phyloP scores from a whole-genome alignment of 2,888 invertebrate species.

The Erebia ligea region DNA sequence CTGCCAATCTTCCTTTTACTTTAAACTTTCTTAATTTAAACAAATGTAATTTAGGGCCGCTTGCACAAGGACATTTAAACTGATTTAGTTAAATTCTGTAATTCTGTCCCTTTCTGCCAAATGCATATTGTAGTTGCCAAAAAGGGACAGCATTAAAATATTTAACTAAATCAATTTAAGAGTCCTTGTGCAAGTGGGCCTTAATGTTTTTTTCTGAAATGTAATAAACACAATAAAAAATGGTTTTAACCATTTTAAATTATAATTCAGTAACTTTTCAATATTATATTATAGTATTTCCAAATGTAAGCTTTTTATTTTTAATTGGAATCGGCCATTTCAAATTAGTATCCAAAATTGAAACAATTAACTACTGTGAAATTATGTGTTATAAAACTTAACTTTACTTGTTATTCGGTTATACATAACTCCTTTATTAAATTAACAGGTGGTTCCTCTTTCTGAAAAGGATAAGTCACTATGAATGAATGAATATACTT shows the following conservation, averaged over 20 bases:
- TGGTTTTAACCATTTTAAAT: neutral
- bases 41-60: neutral
- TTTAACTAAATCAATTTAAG: no score
- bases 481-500: no score
- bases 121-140: no score
- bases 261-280: neutral
- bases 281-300: neutral
- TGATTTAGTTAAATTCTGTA: no score
- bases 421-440: neutral
- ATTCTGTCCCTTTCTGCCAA: no score
- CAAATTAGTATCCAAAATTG: neutral
- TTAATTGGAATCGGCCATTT: neutral
- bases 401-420: neutral
- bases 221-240: neutral
- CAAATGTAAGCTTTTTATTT: neutral
- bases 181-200: no score
- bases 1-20: neutral
- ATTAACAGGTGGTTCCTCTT: neutral
- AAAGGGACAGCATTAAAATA: no score
- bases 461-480: no score
- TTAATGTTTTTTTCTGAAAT: neutral
- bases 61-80: no score
- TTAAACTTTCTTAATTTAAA: neutral
- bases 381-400: neutral
- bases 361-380: neutral